Percentiles rank a stretch among this genome's conserved stretches.
Evolutionary conservation across 2,113 vertebrate species (phyloP).

Genomic region (Eulacestoma nigropectus): DNA sequence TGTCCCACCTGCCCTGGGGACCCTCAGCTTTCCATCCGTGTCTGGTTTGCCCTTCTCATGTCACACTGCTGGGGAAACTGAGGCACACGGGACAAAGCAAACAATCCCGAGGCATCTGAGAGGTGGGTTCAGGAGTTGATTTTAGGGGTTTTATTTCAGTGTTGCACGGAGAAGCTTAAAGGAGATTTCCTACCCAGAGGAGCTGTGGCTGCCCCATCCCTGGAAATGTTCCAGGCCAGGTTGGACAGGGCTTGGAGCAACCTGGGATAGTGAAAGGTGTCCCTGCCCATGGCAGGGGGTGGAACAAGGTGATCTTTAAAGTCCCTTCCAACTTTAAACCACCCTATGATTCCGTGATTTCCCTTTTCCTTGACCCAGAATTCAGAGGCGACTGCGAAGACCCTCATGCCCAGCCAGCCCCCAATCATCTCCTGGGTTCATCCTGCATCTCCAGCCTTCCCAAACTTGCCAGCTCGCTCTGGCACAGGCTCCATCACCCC

Average conservation of each 20-base stretch:
- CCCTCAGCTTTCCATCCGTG: accelerated
- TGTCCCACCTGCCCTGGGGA: background rate
- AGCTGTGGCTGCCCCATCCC: background rate
- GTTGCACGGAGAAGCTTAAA: background rate
- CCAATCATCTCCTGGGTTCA: background rate
- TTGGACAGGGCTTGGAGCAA: background rate
- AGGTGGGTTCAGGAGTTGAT: background rate
- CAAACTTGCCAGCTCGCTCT: background rate
- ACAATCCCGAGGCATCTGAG: background rate
- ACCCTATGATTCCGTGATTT: background rate
- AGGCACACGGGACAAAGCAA: accelerated
- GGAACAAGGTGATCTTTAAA: background rate
- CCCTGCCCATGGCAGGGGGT: background rate
- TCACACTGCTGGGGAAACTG: background rate
- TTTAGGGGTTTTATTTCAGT: background rate
- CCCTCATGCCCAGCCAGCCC: background rate
- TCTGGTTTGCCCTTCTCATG: background rate
- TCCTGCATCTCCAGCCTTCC: background rate
- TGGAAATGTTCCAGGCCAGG: background rate
- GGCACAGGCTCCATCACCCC: background rate
- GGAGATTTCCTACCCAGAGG: background rate
- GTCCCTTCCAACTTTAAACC: background rate
- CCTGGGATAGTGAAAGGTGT: background rate
- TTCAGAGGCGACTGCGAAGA: accelerated
- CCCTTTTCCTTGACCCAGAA: background rate